These are phyloP conservation scores for Scylla paramamosain DNA, from an alignment of 1,140 invertebrate species.

Conservation along the genomic window DNA sequence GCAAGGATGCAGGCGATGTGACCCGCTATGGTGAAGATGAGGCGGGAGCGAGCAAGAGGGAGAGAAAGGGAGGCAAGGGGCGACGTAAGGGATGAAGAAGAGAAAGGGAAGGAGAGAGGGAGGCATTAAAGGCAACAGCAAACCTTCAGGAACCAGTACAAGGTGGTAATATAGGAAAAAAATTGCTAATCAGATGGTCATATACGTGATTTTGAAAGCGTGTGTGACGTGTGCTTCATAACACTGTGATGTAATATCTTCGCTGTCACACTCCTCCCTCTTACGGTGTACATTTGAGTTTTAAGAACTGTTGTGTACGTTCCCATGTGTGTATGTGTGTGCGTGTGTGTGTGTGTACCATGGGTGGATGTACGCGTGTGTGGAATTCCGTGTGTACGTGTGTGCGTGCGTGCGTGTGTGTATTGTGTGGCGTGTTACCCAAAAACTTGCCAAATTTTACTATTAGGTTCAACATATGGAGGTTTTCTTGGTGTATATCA, in stretches of 20 bases:
- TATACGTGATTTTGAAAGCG: too few relatives aligned
- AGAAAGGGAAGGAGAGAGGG: neutral
- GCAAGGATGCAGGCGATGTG: too few relatives aligned
- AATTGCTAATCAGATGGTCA: too few relatives aligned
- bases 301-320: neutral
- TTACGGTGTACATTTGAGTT: neutral
- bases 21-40: too few relatives aligned
- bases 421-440: too few relatives aligned
- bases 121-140: neutral
- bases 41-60: neutral
- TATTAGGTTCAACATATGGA: neutral
- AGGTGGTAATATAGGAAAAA: too few relatives aligned
- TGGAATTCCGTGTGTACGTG: neutral
- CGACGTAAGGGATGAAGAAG: neutral
- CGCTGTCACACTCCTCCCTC: too few relatives aligned
- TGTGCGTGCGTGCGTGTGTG: neutral
- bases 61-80: neutral
- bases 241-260: too few relatives aligned
- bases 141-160: too few relatives aligned
- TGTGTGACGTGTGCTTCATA: too few relatives aligned
- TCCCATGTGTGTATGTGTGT: neutral
- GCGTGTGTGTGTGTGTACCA: neutral
- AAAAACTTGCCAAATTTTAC: neutral
- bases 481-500: neutral
- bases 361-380: constrained; percentile 7